phyloP scores from a whole-genome alignment of 2,113 vertebrate genomes.

The Alosa alosa region DNA sequence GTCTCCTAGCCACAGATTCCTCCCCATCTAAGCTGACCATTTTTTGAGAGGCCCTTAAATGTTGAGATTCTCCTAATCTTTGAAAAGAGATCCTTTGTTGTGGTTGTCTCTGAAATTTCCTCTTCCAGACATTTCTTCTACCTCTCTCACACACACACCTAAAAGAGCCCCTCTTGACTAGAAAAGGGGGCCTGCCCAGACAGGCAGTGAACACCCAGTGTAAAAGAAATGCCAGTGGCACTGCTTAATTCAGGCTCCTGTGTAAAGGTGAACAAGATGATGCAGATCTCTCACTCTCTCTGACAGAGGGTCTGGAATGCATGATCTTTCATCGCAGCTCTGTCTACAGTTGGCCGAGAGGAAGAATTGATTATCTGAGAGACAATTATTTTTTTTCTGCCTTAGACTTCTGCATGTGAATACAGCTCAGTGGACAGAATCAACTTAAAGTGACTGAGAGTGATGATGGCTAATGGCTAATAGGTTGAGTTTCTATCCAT shows the following conservation, averaged over 20 bases:
- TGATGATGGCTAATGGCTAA: background rate
- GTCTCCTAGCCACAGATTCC: background rate
- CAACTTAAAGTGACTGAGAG: background rate
- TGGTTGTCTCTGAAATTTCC: constrained; percentile 50
- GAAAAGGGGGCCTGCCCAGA: constrained; percentile 58
- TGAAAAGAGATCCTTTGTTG: constrained; percentile 50
- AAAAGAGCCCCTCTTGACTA: constrained; percentile 47
- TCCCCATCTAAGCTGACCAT: constrained; percentile 34
- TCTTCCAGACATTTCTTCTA: constrained; percentile 60
- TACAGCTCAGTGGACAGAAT: background rate
- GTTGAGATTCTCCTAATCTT: background rate
- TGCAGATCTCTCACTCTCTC: background rate
- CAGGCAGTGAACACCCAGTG: constrained; percentile 43
- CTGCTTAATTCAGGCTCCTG: background rate
- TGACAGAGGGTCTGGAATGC: background rate
- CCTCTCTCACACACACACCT: constrained; percentile 56
- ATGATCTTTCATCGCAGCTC: background rate
- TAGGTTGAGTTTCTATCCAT: background rate
- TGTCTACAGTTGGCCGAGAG: background rate
- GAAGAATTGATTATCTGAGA: background rate
- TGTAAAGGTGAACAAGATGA: background rate
- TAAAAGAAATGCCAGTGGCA: background rate
- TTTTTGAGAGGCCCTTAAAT: constrained; percentile 45
- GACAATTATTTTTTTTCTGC: background rate
- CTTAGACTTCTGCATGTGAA: background rate